A percentile compares a stretch with the other conserved stretches of the same genome.
These are phyloP conservation scores for Meganola albula DNA, from an alignment of 2,888 invertebrate species.

Conservation along the genomic window DNA sequence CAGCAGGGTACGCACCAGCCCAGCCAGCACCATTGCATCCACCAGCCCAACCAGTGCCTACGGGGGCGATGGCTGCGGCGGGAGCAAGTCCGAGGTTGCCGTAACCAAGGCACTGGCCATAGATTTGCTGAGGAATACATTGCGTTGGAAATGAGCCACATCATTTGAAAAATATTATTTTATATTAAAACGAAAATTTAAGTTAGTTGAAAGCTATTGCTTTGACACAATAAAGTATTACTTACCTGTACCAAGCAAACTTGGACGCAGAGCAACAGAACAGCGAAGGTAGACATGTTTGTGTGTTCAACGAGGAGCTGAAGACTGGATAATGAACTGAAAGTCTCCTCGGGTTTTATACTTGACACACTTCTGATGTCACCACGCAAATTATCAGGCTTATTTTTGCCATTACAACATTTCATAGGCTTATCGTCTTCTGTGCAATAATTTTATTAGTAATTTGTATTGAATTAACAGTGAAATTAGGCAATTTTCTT, in stretches of 20 bases:
- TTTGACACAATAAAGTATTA: neutral
- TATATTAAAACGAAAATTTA: too few species aligned
- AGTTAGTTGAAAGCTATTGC: too few species aligned
- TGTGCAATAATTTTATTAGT: neutral
- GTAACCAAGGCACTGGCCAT: neutral
- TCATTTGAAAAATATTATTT: too few species aligned
- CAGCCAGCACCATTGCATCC: too few species aligned
- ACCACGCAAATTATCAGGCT: neutral
- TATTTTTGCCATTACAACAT: neutral
- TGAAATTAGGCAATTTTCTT: neutral
- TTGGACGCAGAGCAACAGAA: constrained; percentile 21
- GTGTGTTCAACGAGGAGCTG: constrained; percentile 8
- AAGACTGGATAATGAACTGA: constrained; percentile 4
- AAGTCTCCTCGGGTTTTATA: constrained; percentile 5
- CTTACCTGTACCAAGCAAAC: constrained; percentile 11
- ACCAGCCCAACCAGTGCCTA: too few species aligned
- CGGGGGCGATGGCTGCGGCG: too few species aligned
- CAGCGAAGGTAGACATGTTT: constrained; percentile 16
- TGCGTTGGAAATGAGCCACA: too few species aligned
- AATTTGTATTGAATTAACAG: constrained; percentile 1
- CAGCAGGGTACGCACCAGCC: too few species aligned
- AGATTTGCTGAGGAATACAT: neutral
- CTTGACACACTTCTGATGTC: too few species aligned
- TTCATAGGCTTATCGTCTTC: neutral
- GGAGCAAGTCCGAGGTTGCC: too few species aligned